These are phyloP conservation scores for Ennomos erosarius DNA, from an alignment of 2,888 invertebrate genomes.

Conservation along the genomic window DNA sequence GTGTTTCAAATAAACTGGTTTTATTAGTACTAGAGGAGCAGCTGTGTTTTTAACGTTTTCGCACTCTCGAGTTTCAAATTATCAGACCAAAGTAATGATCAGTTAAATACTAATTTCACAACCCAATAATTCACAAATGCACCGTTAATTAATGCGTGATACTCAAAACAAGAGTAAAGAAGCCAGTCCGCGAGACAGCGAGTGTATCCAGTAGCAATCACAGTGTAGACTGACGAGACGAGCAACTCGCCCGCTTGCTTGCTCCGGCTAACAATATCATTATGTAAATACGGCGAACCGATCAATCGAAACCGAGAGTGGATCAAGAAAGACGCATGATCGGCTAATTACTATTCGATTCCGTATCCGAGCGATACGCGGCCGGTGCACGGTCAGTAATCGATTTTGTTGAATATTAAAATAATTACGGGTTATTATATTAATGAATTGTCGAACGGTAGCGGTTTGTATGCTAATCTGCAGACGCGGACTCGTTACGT, in stretches of 20 bases:
- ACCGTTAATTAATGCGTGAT: neutral
- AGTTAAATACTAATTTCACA: neutral
- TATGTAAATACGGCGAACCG: constrained; percentile 68
- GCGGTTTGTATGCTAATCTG: constrained; percentile 46
- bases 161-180: neutral
- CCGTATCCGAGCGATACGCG: constrained; percentile 19
- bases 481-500: constrained; percentile 21
- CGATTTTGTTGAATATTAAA: constrained; percentile 56
- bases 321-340: constrained; percentile 63
- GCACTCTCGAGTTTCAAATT: too few species aligned
- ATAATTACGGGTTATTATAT: constrained; percentile 54
- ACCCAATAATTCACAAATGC: neutral
- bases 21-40: too few species aligned
- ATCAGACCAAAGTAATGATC: too few species aligned
- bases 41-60: too few species aligned
- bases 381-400: constrained; percentile 35
- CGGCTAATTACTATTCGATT: constrained; percentile 56
- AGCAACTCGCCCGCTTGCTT: constrained; percentile 63
- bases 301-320: constrained; percentile 70
- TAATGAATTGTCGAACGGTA: constrained; percentile 48
- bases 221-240: too few species aligned
- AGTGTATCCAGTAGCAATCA: neutral
- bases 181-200: neutral
- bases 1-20: too few species aligned
- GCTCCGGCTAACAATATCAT: constrained; percentile 71